A percentile compares a stretch with the other conserved stretches of the same genome.
Evolutionary conservation across 2,113 vertebrate species (phyloP).

Genomic region (Gymnarchus niloticus): DNA sequence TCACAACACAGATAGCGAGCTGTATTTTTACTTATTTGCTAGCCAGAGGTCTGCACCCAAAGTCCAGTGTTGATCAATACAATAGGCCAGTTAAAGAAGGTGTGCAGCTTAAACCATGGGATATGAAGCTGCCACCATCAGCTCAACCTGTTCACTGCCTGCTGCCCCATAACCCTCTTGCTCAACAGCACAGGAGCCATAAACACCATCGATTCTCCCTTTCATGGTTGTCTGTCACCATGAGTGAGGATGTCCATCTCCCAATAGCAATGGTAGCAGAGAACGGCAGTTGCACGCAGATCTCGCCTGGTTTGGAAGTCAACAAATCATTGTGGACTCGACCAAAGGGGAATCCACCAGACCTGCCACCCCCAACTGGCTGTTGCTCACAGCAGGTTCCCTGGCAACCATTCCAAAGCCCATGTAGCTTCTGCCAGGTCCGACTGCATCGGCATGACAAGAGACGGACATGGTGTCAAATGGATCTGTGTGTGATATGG

Average conservation of each 20-base stretch:
- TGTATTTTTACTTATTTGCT: neutral
- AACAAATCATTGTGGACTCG: constrained; percentile 56
- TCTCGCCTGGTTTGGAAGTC: constrained; percentile 54
- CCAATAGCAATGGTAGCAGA: neutral
- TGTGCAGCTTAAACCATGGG: neutral
- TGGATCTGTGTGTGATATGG: no score
- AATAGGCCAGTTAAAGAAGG: neutral
- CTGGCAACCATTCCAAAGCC: neutral
- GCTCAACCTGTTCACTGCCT: neutral
- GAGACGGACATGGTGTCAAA: neutral
- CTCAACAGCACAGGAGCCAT: neutral
- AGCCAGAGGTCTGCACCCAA: neutral
- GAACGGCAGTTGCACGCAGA: constrained; percentile 34
- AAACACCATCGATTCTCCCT: neutral
- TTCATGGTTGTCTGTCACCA: constrained; percentile 49
- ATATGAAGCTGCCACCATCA: neutral
- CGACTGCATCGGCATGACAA: neutral
- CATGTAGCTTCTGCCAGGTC: neutral
- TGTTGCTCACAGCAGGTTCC: neutral
- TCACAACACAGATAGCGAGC: neutral
- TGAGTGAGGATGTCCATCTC: neutral
- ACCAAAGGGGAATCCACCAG: constrained; percentile 51
- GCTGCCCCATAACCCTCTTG: neutral
- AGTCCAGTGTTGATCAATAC: neutral
- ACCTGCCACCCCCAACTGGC: constrained; percentile 24